These are phyloP conservation scores for Drosophila falleni DNA, from an alignment of 2,888 invertebrate species.

Conservation along the genomic window DNA sequence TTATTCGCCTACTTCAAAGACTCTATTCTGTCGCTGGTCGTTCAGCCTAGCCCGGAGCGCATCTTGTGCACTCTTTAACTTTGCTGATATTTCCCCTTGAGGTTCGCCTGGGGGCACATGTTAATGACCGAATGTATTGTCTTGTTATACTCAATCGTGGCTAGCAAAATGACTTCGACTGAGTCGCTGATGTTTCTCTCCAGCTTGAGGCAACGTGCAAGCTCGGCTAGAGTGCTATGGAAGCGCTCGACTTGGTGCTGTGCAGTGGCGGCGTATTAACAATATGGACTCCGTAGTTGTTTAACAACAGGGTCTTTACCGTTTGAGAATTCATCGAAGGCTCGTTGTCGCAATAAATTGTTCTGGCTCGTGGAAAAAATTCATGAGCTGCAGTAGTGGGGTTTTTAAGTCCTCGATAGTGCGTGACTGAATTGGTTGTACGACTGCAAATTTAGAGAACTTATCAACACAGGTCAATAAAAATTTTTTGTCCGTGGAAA, in stretches of 20 bases:
- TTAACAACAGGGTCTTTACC: neutral
- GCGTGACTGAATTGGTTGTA: neutral
- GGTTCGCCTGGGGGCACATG: too few species aligned
- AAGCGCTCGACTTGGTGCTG: neutral
- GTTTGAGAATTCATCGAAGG: neutral
- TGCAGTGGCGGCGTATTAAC: neutral
- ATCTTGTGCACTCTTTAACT: too few species aligned
- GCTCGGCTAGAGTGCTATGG: slow-evolving; percentile 1
- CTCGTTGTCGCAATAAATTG: neutral
- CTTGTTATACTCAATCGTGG: too few species aligned
- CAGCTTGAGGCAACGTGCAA: neutral
- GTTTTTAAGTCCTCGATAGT: neutral
- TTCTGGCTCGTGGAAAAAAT: neutral
- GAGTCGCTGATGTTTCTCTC: neutral
- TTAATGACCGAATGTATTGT: too few species aligned
- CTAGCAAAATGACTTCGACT: too few species aligned
- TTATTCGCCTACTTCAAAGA: too few species aligned
- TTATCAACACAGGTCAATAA: neutral
- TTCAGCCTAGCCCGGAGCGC: too few species aligned
- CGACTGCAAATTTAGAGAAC: neutral
- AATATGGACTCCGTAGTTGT: neutral
- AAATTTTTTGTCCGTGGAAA: too few species aligned
- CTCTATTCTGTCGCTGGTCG: too few species aligned
- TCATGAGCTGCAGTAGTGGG: neutral
- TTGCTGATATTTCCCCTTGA: too few species aligned